Base-by-base conservation (phyloP, 2,113 vertebrate species). In the Coptodon bakossiorum region DNA sequence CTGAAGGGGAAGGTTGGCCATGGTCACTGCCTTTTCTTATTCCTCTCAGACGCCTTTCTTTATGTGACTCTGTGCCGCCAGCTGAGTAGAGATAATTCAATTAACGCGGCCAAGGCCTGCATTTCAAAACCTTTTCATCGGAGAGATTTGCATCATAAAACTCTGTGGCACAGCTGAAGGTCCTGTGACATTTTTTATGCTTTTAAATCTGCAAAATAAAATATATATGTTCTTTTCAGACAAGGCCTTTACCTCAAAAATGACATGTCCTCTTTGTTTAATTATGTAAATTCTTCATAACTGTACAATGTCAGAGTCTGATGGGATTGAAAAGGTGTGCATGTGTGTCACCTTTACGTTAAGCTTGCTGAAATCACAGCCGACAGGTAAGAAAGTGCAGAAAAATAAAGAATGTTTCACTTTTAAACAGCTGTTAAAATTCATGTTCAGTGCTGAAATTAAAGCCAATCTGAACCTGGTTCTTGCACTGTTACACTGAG, bases 141-240 rank as follows among this genome's bases (percentile, higher is more conserved):
- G 17, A 78, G 43, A 83, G 43, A 95, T 96, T 96, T 95, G 92
- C 95, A 95, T 95, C 76, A 95, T 93, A 95, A 96, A 96, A 95
- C 92, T 85, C 66, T 68, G 38, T 31, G 45, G 43, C 9, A 71
- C 82, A 90, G 88, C 88, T 84, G 88, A 91, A 93, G 91, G 89
- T 84, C 82, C 53, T 90, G 59, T 27, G 53, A 87, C 29, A 13
- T 86, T 92, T 66, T 78, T 85, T 57, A 40, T 81, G 53, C 83
- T 83, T 94, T 94, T 88, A 68, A 88, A 86, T 91, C 54, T 59
- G 43, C 34, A 82, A 85, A 89, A 88, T 90, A 78, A 90, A 93
- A 92, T 88, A 91, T 89, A 85, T 50, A 87, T n/a, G 6, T 94
- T 86, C 71, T 80, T 86, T 83, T 87, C 24, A 90, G 84, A 81